A percentile compares a stretch with the other conserved stretches of the same genome.
These are phyloP conservation scores for Eclectus roratus DNA, from an alignment of 2,113 vertebrate species.

Conservation along the genomic window DNA sequence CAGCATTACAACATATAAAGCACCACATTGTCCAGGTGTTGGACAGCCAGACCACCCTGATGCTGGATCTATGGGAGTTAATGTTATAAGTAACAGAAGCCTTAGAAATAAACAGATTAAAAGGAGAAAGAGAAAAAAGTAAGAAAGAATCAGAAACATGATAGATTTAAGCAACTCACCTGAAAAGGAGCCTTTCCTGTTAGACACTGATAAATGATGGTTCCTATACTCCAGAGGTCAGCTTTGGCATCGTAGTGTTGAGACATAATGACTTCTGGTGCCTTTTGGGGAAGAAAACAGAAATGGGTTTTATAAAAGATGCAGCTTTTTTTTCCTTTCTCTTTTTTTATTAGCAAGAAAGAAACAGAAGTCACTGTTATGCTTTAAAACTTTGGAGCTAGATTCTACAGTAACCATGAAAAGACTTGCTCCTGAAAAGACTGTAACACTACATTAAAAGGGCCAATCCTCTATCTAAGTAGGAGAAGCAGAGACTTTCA, in stretches of 20 bases:
- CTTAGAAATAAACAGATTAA: neutral
- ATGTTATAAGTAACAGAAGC: neutral
- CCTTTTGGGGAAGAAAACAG: slow-evolving; percentile 68
- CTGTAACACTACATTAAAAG: neutral
- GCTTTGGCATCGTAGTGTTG: slow-evolving; percentile 96
- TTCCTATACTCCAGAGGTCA: slow-evolving; percentile 97
- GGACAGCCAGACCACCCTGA: neutral
- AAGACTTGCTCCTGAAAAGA: neutral
- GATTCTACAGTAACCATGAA: neutral
- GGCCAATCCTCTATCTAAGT: neutral
- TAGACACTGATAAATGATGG: slow-evolving; percentile 94
- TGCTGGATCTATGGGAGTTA: neutral
- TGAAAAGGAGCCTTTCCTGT: slow-evolving; percentile 96
- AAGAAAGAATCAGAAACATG: neutral
- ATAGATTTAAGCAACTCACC: slow-evolving; percentile 68
- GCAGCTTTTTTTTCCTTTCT: neutral
- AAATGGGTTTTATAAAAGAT: neutral
- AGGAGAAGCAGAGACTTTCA: neutral
- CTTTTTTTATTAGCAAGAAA: neutral
- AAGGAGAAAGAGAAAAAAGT: neutral
- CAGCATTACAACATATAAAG: neutral
- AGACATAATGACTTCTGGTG: slow-evolving; percentile 98
- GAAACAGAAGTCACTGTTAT: neutral
- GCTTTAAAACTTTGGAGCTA: neutral
- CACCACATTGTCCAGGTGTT: neutral